These are phyloP conservation scores for Sesamia inferens DNA, from an alignment of 2,888 invertebrate genomes.

Conservation along the genomic window DNA sequence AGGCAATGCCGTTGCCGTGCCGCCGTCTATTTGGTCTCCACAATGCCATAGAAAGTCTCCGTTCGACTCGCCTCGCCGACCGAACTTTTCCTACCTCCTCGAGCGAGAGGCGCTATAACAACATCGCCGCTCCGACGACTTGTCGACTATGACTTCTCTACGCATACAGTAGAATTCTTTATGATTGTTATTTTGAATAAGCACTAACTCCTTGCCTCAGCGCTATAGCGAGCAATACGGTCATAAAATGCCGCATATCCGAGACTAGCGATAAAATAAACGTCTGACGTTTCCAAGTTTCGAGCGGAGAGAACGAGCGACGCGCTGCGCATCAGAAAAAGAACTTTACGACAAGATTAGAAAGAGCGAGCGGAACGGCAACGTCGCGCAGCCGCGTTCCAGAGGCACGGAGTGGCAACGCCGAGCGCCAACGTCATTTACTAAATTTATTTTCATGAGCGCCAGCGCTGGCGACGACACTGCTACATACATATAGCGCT, in stretches of 20 bases:
- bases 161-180: slow-evolving; percentile 77
- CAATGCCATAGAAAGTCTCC: slow-evolving; percentile 90
- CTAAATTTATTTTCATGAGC: slow-evolving; percentile 90
- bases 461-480: slow-evolving; percentile 88
- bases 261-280: slow-evolving; percentile 88
- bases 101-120: slow-evolving; percentile 79
- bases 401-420: slow-evolving; percentile 86
- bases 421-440: slow-evolving; percentile 88
- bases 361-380: slow-evolving; percentile 89
- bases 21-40: slow-evolving; percentile 87
- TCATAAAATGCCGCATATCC: slow-evolving; percentile 86
- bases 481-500: slow-evolving; percentile 77
- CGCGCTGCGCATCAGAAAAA: slow-evolving; percentile 90
- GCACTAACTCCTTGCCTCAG: slow-evolving; percentile 78
- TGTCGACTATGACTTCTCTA: slow-evolving; percentile 69
- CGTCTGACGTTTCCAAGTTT: slow-evolving; percentile 88
- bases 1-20: slow-evolving; percentile 88
- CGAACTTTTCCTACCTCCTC: slow-evolving; percentile 88
- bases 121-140: slow-evolving; percentile 72
- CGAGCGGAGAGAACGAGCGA: slow-evolving; percentile 87
- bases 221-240: slow-evolving; percentile 78
- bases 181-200: slow-evolving; percentile 84
- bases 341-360: slow-evolving; percentile 90
- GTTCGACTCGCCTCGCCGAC: slow-evolving; percentile 86
- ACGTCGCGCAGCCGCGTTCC: slow-evolving; percentile 89